Percentiles rank a stretch among this genome's conserved stretches.
Conservation (phyloP, 2,888 invertebrate genomes). For the Netelia inedita region DNA sequence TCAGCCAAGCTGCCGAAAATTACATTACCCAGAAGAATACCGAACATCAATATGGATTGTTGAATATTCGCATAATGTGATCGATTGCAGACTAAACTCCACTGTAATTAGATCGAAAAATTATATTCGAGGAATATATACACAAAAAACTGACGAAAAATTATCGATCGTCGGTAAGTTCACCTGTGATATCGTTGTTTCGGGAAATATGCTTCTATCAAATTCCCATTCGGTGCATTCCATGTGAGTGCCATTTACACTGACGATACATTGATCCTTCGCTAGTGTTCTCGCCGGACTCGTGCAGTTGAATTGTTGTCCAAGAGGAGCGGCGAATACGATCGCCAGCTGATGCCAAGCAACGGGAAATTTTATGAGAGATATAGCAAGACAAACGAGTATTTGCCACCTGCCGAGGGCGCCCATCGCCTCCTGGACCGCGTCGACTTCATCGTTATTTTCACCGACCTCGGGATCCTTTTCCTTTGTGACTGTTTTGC, state of each 20-base stretch:
- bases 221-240: conserved; percentile 88
- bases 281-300: conserved; percentile 78
- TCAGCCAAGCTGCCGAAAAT: conserved; percentile 92
- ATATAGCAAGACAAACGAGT: conserved; percentile 89
- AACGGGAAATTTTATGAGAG: conserved; percentile 91
- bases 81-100: conserved; percentile 90
- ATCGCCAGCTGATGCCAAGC: conserved; percentile 94
- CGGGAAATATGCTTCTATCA: conserved; percentile 89
- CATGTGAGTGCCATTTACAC: conserved; percentile 84
- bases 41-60: conserved; percentile 92
- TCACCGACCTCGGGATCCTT: conserved; percentile 72
- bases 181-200: conserved; percentile 89
- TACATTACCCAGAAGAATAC: conserved; percentile 91
- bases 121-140: neutral
- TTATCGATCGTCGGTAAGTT: conserved; percentile 1
- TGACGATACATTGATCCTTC: conserved; percentile 79
- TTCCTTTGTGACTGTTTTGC: conserved; percentile 72
- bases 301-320: conserved; percentile 87
- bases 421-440: conserved; percentile 90
- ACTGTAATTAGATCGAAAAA: conserved; percentile 85
- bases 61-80: conserved; percentile 90
- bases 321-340: conserved; percentile 90
- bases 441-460: conserved; percentile 85
- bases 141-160: conserved; percentile 8
- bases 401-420: conserved; percentile 92